A percentile compares a stretch with the other conserved stretches of the same genome.
These are phyloP conservation scores for Drosophila meridiana DNA, from an alignment of 2,888 invertebrate species.

Conservation along the genomic window DNA sequence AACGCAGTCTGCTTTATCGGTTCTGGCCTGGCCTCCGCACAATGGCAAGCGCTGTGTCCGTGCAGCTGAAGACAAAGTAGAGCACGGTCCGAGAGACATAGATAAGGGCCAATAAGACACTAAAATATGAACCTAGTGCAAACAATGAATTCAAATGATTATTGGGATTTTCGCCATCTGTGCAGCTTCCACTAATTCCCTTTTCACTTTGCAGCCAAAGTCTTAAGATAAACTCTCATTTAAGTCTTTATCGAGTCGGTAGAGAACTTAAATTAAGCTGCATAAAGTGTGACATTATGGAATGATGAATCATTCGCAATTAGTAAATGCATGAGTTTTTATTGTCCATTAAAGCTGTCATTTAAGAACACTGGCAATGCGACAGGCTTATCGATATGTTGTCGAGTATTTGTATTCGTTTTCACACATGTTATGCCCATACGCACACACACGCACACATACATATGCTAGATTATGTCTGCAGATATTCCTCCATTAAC, in stretches of 20 bases:
- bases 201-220: neutral
- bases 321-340: neutral
- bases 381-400: neutral
- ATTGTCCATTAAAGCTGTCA: neutral
- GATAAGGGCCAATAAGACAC: conserved; percentile 24
- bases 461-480: neutral
- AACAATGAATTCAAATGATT: conserved; percentile 17
- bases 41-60: conserved; percentile 4
- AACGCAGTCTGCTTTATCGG: conserved; percentile 45
- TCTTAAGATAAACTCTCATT: neutral
- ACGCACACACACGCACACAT: no score
- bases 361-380: neutral
- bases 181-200: neutral
- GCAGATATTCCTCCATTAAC: neutral
- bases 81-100: conserved; percentile 1
- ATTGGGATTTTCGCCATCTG: neutral
- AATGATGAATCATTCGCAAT: no score
- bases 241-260: neutral
- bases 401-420: neutral
- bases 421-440: no score
- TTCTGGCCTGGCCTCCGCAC: conserved; percentile 11
- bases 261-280: neutral
- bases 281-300: no score
- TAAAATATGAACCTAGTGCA: conserved; percentile 18
- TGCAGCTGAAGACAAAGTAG: neutral